Evolutionary conservation across 2,113 vertebrate species (phyloP).

Genomic region (Bombycilla garrulus): DNA sequence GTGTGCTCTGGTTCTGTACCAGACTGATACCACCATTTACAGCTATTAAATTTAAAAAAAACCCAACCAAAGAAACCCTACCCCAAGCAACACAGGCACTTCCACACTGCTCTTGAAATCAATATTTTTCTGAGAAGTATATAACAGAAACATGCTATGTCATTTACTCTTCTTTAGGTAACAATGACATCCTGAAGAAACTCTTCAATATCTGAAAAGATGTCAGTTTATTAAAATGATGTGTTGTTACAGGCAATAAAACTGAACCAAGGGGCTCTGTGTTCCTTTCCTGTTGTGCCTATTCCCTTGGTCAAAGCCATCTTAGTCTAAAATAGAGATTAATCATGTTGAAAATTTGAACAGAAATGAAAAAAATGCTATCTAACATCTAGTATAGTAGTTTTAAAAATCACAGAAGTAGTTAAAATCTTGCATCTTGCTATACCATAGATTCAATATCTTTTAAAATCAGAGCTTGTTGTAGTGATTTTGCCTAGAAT

Average conservation of each 20-base stretch:
- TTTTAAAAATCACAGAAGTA: background rate
- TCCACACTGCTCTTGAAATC: background rate
- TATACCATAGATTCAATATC: background rate
- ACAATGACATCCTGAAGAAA: background rate
- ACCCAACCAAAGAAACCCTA: background rate
- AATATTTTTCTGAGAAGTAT: background rate
- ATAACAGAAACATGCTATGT: background rate
- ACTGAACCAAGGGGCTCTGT: background rate
- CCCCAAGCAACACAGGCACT: background rate
- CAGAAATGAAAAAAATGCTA: background rate
- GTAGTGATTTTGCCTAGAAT: background rate
- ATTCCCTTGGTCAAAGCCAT: background rate
- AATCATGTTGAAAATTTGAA: background rate
- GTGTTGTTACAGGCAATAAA: background rate
- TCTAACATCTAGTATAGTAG: background rate
- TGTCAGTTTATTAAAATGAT: constrained; percentile 8
- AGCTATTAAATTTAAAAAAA: background rate
- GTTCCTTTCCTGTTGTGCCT: background rate
- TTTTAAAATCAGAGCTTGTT: background rate
- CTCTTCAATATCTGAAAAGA: background rate
- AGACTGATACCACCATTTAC: background rate
- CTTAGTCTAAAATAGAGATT: background rate
- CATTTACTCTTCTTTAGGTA: background rate
- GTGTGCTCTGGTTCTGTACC: background rate
- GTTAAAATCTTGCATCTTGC: background rate